Percentiles rank a stretch among this genome's conserved stretches.
These are phyloP conservation scores for Apamea monoglypha DNA, from an alignment of 2,888 invertebrate genomes.

Conservation along the genomic window DNA sequence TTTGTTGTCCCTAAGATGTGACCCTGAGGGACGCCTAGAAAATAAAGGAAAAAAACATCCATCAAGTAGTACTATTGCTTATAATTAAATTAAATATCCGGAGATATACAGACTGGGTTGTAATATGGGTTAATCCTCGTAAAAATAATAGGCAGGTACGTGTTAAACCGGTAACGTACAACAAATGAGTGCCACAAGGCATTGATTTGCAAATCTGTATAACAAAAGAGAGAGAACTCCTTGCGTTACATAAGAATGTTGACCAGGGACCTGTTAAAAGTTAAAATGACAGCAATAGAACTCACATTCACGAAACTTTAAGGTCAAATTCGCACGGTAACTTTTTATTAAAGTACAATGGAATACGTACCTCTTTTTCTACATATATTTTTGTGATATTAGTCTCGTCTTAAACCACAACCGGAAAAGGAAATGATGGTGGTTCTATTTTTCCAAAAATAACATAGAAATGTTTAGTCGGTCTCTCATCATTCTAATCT, in stretches of 20 bases:
- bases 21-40: constrained; percentile 11
- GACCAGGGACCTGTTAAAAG: background rate
- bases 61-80: background rate
- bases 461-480: background rate
- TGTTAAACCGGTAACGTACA: background rate
- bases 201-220: constrained; percentile 3
- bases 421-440: background rate
- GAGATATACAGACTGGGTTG: background rate
- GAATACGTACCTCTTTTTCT: background rate
- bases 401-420: background rate
- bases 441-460: background rate
- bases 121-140: background rate
- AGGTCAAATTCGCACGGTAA: constrained; percentile 16
- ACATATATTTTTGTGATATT: background rate
- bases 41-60: background rate
- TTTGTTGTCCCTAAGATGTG: constrained; percentile 2
- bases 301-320: constrained; percentile 13
- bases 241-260: constrained; percentile 14
- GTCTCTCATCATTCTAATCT: background rate
- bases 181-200: background rate
- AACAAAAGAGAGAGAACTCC: constrained; percentile 9
- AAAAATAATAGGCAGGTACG: background rate
- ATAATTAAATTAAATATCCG: background rate
- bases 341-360: constrained; percentile 1
- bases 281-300: background rate